Evolutionary conservation across 2,797 vertebrate species (phyloP).

Genomic region (Moxostoma hubbsi): DNA sequence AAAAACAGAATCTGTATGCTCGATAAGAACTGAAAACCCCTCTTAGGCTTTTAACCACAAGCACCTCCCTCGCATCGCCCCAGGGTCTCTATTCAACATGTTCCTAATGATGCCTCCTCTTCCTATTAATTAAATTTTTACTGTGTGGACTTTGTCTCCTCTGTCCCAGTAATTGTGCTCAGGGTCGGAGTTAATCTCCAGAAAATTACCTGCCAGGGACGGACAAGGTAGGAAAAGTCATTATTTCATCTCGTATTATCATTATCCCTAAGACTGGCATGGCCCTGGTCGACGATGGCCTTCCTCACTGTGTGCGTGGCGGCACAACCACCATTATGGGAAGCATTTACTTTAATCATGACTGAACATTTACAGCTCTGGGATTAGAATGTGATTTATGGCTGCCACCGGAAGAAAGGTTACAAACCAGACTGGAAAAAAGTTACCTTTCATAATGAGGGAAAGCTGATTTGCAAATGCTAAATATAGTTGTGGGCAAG

Average conservation of each 20-base stretch:
- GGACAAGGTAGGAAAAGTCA: constrained; percentile 55
- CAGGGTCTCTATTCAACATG: constrained; percentile 45
- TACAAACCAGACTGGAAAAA: constrained; percentile 42
- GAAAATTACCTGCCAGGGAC: constrained; percentile 59
- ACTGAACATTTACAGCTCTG: constrained; percentile 40
- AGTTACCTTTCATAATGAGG: constrained; percentile 36
- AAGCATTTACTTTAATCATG: constrained; percentile 59
- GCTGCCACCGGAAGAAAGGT: constrained; percentile 42
- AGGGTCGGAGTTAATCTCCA: constrained; percentile 59
- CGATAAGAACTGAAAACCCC: constrained; percentile 9
- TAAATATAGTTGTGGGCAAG: neutral
- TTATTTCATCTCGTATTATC: constrained; percentile 60
- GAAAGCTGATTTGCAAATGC: constrained; percentile 22
- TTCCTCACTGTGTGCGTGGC: constrained; percentile 34
- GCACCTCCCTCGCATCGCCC: neutral
- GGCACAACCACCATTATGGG: constrained; percentile 29
- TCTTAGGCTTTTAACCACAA: neutral
- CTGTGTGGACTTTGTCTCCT: constrained; percentile 51
- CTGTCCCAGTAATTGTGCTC: constrained; percentile 45
- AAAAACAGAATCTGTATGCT: neutral
- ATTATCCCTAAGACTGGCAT: constrained; percentile 57
- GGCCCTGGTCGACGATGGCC: neutral
- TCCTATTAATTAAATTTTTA: constrained; percentile 58
- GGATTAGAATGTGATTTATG: constrained; percentile 65
- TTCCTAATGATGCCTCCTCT: constrained; percentile 47